Conservation (phyloP, 2,113 vertebrate species). For the Gorsachius goisagi region DNA sequence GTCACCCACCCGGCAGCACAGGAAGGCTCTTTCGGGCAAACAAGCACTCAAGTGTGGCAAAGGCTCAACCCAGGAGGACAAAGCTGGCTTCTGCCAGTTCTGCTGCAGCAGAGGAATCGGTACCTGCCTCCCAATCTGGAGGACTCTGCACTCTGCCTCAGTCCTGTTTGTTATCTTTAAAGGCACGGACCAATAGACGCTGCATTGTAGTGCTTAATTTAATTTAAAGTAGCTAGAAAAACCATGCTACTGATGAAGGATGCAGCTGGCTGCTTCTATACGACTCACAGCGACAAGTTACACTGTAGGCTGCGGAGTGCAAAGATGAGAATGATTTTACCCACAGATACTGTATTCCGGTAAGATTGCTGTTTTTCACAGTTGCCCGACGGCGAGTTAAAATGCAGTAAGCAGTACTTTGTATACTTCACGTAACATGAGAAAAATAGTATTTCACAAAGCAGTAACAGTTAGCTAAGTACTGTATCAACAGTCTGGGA, state of each 20-base stretch:
- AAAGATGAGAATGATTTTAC: neutral
- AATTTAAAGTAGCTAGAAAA: neutral
- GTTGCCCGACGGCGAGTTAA: neutral
- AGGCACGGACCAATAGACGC: neutral
- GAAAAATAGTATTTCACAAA: neutral
- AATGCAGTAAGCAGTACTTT: neutral
- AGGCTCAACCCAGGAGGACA: neutral
- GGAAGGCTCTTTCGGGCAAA: neutral
- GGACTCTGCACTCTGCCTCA: neutral
- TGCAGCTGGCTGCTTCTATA: neutral
- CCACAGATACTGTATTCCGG: neutral
- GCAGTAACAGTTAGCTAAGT: neutral
- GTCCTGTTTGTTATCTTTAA: neutral
- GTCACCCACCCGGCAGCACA: neutral
- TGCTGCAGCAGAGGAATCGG: neutral
- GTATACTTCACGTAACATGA: neutral
- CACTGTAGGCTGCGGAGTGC: neutral
- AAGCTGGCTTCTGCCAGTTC: neutral
- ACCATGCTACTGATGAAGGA: neutral
- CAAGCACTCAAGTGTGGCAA: neutral
- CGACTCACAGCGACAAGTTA: neutral
- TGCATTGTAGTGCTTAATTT: neutral
- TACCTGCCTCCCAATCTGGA: neutral
- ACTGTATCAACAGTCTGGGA: constrained; percentile 30
- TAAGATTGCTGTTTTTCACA: constrained; percentile 36